phyloP scores from a whole-genome alignment of 2,888 invertebrate species.

The Ophonus ardosiacus region DNA sequence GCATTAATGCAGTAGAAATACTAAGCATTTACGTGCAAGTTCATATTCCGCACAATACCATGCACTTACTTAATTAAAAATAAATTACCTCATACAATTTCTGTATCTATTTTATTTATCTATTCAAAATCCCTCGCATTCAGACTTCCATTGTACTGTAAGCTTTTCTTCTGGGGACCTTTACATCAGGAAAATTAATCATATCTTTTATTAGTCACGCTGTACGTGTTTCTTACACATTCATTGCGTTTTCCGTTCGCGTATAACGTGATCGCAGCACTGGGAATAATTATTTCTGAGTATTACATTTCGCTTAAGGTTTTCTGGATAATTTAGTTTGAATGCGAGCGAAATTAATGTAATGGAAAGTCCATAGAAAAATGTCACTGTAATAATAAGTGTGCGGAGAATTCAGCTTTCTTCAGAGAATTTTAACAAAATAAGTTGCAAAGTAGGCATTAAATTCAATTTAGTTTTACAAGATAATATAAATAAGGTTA shows the following conservation, averaged over 20 bases:
- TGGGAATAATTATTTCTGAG: slow-evolving; percentile 11
- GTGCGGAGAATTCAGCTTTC: slow-evolving; percentile 1
- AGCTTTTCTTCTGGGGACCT: neutral
- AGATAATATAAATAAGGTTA: too few relatives aligned
- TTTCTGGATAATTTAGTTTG: slow-evolving; percentile 30
- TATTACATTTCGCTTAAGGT: slow-evolving; percentile 16
- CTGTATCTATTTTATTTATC: slow-evolving; percentile 13
- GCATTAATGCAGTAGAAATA: too few relatives aligned
- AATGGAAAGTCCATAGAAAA: slow-evolving; percentile 15
- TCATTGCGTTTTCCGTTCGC: neutral
- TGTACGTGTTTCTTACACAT: slow-evolving; percentile 22
- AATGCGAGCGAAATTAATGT: slow-evolving; percentile 20
- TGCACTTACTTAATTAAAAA: slow-evolving; percentile 19
- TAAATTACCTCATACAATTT: slow-evolving; percentile 3
- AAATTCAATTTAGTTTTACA: neutral
- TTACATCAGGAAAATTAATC: slow-evolving; percentile 12
- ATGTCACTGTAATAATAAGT: slow-evolving; percentile 3
- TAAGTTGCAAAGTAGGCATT: neutral
- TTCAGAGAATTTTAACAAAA: neutral
- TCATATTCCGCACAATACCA: neutral
- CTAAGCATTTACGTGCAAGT: neutral
- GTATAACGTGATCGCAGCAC: neutral
- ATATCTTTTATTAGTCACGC: neutral
- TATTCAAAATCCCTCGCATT: slow-evolving; percentile 5
- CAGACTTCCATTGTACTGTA: slow-evolving; percentile 1